phyloP scores from a whole-genome alignment of 2,888 invertebrate species.

The Augochlorella aurata region DNA sequence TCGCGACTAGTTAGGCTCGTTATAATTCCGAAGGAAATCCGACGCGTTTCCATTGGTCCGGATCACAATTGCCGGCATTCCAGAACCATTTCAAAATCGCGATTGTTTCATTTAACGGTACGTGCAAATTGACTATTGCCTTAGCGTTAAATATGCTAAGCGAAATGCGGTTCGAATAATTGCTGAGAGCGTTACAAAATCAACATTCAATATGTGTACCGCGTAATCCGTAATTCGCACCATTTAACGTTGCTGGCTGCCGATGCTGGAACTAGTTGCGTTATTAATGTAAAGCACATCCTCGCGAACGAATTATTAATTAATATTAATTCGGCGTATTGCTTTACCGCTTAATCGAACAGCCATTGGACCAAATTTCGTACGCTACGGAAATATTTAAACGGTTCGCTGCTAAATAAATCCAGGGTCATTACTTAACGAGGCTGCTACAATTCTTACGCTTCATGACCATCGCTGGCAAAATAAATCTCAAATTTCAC shows the following conservation, averaged over 20 bases:
- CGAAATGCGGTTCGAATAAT: constrained; percentile 35
- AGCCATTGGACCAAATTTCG: not conserved
- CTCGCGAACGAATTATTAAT: constrained; percentile 13
- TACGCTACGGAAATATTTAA: not conserved
- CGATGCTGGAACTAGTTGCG: constrained; percentile 24
- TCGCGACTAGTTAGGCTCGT: constrained; percentile 28
- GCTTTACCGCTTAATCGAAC: not conserved
- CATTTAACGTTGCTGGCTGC: constrained; percentile 25
- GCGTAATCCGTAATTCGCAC: constrained; percentile 40
- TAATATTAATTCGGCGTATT: constrained; percentile 22
- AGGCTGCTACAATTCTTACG: not conserved
- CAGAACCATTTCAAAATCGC: constrained; percentile 40
- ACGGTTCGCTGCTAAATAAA: too few species aligned
- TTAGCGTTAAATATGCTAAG: constrained; percentile 37
- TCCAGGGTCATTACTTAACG: not conserved
- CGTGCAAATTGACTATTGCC: constrained; percentile 41
- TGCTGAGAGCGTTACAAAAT: constrained; percentile 39
- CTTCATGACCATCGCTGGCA: not conserved
- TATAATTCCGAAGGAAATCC: constrained; percentile 21
- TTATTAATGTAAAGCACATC: constrained; percentile 23
- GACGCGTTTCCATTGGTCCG: constrained; percentile 27
- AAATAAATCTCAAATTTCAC: not conserved
- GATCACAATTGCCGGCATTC: constrained; percentile 26
- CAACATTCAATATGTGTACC: constrained; percentile 43
- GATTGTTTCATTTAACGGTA: constrained; percentile 38